These are phyloP conservation scores for Ctenoplectra terminalis DNA, from an alignment of 1,140 invertebrate species.

Conservation along the genomic window DNA sequence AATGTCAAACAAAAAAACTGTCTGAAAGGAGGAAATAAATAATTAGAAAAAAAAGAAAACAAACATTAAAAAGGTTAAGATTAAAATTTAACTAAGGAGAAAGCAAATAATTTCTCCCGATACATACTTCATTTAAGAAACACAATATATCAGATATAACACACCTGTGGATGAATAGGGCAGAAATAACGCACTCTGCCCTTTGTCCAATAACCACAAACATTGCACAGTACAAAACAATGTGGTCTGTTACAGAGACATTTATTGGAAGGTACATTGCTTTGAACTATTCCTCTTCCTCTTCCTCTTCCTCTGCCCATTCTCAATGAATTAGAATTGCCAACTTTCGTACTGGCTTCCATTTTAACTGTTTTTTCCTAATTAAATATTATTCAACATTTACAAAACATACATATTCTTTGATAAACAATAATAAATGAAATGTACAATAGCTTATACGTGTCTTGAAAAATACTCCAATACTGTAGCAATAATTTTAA, in stretches of 20 bases:
- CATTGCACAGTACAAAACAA: constrained; percentile 49
- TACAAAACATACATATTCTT: too few relatives aligned
- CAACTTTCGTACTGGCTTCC: not conserved
- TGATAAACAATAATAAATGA: too few relatives aligned
- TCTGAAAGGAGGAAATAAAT: constrained; percentile 44
- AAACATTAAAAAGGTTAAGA: not conserved
- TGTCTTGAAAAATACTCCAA: not conserved
- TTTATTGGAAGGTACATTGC: not conserved
- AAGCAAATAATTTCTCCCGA: too few relatives aligned
- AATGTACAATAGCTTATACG: too few relatives aligned
- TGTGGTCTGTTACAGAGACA: constrained; percentile 57
- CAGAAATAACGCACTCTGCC: constrained; percentile 63
- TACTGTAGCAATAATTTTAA: constrained; percentile 1
- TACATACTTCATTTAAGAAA: not conserved
- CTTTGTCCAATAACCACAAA: constrained; percentile 56
- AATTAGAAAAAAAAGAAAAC: not conserved
- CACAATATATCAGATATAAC: not conserved
- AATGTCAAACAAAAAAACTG: constrained; percentile 62
- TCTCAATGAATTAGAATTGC: not conserved
- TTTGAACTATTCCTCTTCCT: constrained; percentile 5
- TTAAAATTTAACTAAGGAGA: not conserved
- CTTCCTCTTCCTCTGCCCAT: constrained; percentile 13
- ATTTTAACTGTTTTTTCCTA: not conserved
- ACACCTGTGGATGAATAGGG: constrained; percentile 61
- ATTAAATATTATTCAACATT: not conserved